phyloP scores from a whole-genome alignment of 2,888 invertebrate genomes.

The Synanthedon myopaeformis region DNA sequence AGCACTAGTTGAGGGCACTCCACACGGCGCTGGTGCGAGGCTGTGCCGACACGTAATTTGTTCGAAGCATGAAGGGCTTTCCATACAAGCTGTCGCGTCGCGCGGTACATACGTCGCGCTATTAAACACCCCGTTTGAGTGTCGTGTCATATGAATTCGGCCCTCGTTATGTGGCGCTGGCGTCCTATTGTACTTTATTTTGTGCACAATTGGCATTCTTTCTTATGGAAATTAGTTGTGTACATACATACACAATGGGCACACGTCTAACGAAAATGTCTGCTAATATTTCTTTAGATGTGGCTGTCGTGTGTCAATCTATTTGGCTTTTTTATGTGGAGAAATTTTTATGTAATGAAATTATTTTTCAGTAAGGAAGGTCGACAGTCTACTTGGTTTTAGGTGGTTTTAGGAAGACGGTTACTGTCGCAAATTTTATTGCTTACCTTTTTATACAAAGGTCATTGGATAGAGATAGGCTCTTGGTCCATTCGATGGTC shows the following conservation, averaged over 20 bases:
- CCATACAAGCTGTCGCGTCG: background rate
- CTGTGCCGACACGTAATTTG: constrained; percentile 28
- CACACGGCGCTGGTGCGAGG: constrained; percentile 13
- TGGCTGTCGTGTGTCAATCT: too few species aligned
- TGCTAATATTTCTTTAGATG: too few species aligned
- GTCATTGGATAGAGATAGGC: too few species aligned
- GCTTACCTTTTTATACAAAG: too few species aligned
- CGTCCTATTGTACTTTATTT: background rate
- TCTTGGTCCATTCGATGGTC: too few species aligned
- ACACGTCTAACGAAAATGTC: too few species aligned
- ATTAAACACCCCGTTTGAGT: background rate
- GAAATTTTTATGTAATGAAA: too few species aligned
- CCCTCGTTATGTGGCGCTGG: background rate
- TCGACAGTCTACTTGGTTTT: too few species aligned
- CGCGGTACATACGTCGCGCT: background rate
- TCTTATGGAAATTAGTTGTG: background rate
- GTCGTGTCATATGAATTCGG: background rate
- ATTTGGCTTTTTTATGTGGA: too few species aligned
- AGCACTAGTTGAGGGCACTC: constrained; percentile 7
- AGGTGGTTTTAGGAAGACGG: too few species aligned
- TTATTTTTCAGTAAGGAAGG: too few species aligned
- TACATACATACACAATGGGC: background rate
- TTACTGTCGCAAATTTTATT: too few species aligned
- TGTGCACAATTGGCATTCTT: background rate
- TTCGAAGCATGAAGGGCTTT: constrained; percentile 10